phyloP scores from a whole-genome alignment of 2,113 vertebrate genomes.

The Phalacrocorax carbo region DNA sequence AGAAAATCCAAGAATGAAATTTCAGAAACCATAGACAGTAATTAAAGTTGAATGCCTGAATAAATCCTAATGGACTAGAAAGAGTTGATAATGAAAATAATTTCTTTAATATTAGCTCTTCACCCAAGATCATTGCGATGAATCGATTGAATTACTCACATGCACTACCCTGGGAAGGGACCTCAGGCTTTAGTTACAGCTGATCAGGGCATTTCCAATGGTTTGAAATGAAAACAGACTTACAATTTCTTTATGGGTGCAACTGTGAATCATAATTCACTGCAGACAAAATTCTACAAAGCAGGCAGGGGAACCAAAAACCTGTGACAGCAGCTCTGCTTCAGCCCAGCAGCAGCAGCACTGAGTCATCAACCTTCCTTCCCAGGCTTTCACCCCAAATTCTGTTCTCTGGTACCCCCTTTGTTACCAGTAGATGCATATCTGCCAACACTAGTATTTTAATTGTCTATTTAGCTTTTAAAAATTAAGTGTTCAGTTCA shows the following conservation, averaged over 20 bases:
- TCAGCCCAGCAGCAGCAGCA: background rate
- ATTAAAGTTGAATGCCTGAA: background rate
- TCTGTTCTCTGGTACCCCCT: background rate
- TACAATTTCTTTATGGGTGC: background rate
- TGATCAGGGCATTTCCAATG: background rate
- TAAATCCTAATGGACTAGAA: background rate
- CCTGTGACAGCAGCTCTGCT: background rate
- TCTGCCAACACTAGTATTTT: background rate
- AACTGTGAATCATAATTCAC: background rate
- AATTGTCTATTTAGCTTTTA: background rate
- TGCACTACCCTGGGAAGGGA: background rate
- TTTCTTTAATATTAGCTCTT: background rate
- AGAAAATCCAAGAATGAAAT: background rate
- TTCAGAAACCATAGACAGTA: background rate
- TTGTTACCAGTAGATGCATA: background rate
- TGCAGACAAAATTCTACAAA: background rate
- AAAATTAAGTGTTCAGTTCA: background rate
- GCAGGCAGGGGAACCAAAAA: background rate
- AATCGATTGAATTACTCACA: background rate
- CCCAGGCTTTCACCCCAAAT: background rate
- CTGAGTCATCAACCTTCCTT: fast-evolving
- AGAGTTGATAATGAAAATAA: background rate
- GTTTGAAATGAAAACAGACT: background rate
- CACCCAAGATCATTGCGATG: background rate
- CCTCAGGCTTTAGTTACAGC: background rate